A percentile compares a stretch with the other conserved stretches of the same genome.
Evolutionary conservation across 2,888 invertebrate genomes (phyloP).

Genomic region (Cryptocephalus moraei): DNA sequence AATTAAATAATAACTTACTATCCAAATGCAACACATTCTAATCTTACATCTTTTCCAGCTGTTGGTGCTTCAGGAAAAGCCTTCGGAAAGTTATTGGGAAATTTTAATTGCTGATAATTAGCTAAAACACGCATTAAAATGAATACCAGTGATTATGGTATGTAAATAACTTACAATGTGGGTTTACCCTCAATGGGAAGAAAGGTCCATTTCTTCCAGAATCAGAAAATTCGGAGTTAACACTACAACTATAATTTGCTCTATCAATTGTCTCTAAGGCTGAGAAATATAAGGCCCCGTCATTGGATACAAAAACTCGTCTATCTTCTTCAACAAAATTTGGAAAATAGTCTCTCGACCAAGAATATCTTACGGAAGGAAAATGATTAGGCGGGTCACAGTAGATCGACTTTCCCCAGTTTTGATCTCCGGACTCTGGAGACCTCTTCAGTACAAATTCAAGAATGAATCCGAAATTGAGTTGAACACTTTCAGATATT

Average conservation of each 20-base stretch:
- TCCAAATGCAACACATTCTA: slow-evolving; percentile 95
- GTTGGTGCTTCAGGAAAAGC: slow-evolving; percentile 88
- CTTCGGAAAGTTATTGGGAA: slow-evolving; percentile 92
- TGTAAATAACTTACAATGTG: slow-evolving; percentile 54
- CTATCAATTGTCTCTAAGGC: slow-evolving; percentile 83
- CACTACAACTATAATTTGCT: slow-evolving; percentile 86
- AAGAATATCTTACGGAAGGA: slow-evolving; percentile 80
- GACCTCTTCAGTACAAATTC: slow-evolving; percentile 85
- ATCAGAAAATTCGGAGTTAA: slow-evolving; percentile 77
- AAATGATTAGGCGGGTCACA: slow-evolving; percentile 91
- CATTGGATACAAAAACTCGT: slow-evolving; percentile 85
- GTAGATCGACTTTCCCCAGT: slow-evolving; percentile 87
- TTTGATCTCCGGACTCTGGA: slow-evolving; percentile 74
- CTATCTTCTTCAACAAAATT: slow-evolving; percentile 90
- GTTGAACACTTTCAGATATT: slow-evolving; percentile 74
- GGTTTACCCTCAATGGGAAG: slow-evolving; percentile 69
- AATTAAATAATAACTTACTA: slow-evolving; percentile 49
- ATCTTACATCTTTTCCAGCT: slow-evolving; percentile 78
- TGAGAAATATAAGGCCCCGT: slow-evolving; percentile 91
- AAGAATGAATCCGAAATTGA: slow-evolving; percentile 83
- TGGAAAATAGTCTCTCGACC: slow-evolving; percentile 82
- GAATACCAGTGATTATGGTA: slow-evolving; percentile 1
- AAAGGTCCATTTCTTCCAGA: slow-evolving; percentile 86
- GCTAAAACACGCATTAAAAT: slow-evolving; percentile 33
- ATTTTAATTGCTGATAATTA: slow-evolving; percentile 82